phyloP scores from a whole-genome alignment of 2,888 invertebrate genomes.

The Gymnocheta viridis region DNA sequence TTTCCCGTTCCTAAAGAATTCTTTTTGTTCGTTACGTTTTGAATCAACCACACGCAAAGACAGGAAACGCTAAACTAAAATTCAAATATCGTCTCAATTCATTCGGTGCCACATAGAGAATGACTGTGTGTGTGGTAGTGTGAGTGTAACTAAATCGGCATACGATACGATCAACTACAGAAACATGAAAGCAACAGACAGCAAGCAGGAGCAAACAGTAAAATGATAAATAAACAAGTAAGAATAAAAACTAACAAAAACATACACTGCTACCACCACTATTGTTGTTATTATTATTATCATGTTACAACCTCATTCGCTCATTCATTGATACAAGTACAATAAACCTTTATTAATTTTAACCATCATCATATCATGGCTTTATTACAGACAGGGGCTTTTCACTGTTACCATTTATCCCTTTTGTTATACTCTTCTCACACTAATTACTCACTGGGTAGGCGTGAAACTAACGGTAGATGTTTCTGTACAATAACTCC shows the following conservation, averaged over 20 bases:
- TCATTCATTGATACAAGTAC: constrained; percentile 28
- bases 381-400: too few species aligned
- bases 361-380: constrained; percentile 36
- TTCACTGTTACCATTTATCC: constrained; percentile 47
- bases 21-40: constrained; percentile 25
- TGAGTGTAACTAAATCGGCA: constrained; percentile 64
- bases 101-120: constrained; percentile 48
- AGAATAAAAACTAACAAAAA: constrained; percentile 12
- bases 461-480: constrained; percentile 68
- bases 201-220: constrained; percentile 62
- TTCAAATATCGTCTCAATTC: constrained; percentile 62
- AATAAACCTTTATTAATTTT: constrained; percentile 21
- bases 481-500: neutral
- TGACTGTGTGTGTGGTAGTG: constrained; percentile 16
- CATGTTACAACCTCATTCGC: constrained; percentile 41
- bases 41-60: constrained; percentile 75
- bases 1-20: constrained; percentile 35
- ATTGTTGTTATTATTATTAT: constrained; percentile 26
- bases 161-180: constrained; percentile 61
- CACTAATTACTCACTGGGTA: constrained; percentile 56
- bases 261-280: constrained; percentile 12
- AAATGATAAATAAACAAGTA: constrained; percentile 56
- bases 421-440: constrained; percentile 66
- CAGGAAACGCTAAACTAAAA: constrained; percentile 77
- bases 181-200: constrained; percentile 40